Evolutionary conservation across 2,113 vertebrate species (phyloP).

Genomic region (Austrofundulus limnaeus): DNA sequence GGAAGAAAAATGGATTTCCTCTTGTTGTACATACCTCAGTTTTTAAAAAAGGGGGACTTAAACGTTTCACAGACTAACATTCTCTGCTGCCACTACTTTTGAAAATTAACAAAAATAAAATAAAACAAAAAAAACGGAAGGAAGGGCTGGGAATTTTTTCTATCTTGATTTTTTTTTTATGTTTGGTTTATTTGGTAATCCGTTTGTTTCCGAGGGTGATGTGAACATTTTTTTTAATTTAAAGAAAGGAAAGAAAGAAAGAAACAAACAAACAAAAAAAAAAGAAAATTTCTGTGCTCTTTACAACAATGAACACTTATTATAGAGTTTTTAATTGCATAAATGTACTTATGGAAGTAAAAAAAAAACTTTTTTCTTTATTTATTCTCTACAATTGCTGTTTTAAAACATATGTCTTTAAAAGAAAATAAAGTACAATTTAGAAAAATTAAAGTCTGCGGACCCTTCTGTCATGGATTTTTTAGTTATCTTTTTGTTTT

Average conservation of each 20-base stretch:
- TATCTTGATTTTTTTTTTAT: conserved; percentile 78
- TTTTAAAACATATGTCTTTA: conserved; percentile 84
- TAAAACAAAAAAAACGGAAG: conserved; percentile 61
- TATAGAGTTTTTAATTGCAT: conserved; percentile 83
- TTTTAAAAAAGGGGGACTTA: conserved; percentile 67
- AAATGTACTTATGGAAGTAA: conserved; percentile 77
- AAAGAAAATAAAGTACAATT: conserved; percentile 83
- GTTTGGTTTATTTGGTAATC: conserved; percentile 76
- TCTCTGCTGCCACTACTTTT: conserved; percentile 73
- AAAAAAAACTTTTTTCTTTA: conserved; percentile 77
- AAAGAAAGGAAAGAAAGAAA: conserved; percentile 37
- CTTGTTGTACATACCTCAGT: conserved; percentile 78
- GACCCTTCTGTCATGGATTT: background rate
- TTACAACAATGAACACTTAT: conserved; percentile 73
- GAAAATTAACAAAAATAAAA: conserved; percentile 14
- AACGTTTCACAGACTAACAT: conserved; percentile 53
- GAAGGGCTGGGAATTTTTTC: conserved; percentile 74
- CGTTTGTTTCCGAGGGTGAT: conserved; percentile 47
- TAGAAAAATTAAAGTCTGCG: conserved; percentile 65
- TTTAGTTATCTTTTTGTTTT: background rate
- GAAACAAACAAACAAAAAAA: conserved; percentile 7
- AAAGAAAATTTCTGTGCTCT: conserved; percentile 68
- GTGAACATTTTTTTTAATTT: conserved; percentile 72
- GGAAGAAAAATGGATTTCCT: conserved; percentile 62
- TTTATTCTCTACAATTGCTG: conserved; percentile 82